phyloP scores from a whole-genome alignment of 1,140 invertebrate genomes.

The Gonatopus flavifemur region DNA sequence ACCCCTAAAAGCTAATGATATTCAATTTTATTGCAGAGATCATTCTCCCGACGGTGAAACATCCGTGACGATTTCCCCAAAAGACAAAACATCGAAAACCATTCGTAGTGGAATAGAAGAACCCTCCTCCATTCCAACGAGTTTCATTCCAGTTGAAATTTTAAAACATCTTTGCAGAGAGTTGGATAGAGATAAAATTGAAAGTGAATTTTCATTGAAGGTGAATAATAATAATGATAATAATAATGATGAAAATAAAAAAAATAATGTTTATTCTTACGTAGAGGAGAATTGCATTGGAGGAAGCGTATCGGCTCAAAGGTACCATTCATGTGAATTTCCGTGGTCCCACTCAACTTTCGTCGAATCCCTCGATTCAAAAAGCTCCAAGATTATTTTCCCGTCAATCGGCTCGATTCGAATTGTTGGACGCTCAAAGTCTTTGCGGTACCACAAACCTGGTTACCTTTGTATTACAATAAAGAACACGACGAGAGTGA shows the following conservation, averaged over 20 bases:
- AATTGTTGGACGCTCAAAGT: constrained; percentile 64
- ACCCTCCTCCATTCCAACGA: too few species aligned
- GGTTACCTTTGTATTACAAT: neutral
- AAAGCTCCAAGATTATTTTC: constrained; percentile 67
- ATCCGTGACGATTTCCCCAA: constrained; percentile 11
- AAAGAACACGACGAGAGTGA: too few species aligned
- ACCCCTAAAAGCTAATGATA: too few species aligned
- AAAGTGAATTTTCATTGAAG: constrained; percentile 69
- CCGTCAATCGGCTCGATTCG: constrained; percentile 65
- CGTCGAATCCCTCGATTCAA: constrained; percentile 55
- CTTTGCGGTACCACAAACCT: constrained; percentile 55
- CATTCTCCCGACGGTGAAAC: constrained; percentile 5
- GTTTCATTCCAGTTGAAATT: constrained; percentile 65
- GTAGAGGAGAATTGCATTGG: constrained; percentile 63
- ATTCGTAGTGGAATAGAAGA: constrained; percentile 11
- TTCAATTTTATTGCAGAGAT: constrained; percentile 16
- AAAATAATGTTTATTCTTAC: neutral
- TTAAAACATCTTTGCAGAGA: constrained; percentile 68
- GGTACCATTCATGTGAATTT: constrained; percentile 34
- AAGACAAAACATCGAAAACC: constrained; percentile 30
- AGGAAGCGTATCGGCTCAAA: constrained; percentile 64
- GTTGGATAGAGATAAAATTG: constrained; percentile 67
- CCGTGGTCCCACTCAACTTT: constrained; percentile 34
- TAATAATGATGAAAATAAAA: neutral
- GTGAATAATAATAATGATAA: constrained; percentile 41